Conservation (phyloP, 1,140 invertebrate species). For the Listronotus bonariensis region DNA sequence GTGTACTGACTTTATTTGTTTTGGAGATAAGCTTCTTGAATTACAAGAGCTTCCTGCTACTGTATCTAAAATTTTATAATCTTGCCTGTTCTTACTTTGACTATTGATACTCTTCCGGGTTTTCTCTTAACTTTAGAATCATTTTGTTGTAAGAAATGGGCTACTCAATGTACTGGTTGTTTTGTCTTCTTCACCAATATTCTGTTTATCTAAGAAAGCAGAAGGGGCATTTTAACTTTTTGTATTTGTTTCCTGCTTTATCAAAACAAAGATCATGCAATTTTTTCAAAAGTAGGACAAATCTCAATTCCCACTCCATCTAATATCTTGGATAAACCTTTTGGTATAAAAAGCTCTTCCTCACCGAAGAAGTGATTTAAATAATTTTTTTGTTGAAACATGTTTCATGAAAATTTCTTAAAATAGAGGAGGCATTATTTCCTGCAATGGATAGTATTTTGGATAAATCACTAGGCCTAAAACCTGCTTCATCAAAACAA, state of each 20-base stretch:
- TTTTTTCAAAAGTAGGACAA: constrained; percentile 47
- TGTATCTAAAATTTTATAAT: no score
- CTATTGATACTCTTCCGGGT: no score
- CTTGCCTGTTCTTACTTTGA: no score
- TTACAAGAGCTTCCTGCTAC: no score
- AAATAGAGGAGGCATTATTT: constrained; percentile 47
- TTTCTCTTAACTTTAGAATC: no score
- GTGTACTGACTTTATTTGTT: no score
- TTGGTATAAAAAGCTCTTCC: constrained; percentile 39
- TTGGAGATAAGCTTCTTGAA: no score
- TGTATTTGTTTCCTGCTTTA: constrained; percentile 45
- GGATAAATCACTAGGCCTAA: constrained; percentile 44
- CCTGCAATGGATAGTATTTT: constrained; percentile 46
- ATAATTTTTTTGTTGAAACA: constrained; percentile 42
- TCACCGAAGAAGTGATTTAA: constrained; percentile 10
- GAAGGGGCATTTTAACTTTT: no score
- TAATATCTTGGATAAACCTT: constrained; percentile 45
- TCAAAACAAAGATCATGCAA: constrained; percentile 51
- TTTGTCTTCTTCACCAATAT: no score
- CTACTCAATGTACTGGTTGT: no score
- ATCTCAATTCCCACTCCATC: constrained; percentile 41
- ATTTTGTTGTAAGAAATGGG: no score
- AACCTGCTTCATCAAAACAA: constrained; percentile 48
- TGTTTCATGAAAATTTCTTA: constrained; percentile 47
- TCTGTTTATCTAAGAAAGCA: no score